Evolutionary conservation across 2,113 vertebrate genomes (phyloP), one percentile per base, ranked within the genome.

Genomic region (Tapirus terrestris): DNA sequence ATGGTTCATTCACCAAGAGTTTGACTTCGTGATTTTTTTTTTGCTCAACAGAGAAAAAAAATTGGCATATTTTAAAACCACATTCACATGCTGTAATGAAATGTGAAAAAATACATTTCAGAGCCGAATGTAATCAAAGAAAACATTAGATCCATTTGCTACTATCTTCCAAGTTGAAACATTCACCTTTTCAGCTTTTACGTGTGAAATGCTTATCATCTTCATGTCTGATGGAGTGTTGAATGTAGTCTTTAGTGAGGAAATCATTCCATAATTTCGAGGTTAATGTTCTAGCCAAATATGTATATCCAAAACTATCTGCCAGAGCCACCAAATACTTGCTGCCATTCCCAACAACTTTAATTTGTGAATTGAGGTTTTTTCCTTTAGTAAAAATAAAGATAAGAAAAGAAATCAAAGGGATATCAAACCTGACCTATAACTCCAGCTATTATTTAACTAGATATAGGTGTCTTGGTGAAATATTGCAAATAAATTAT

Each of bases 181-280:
- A 95, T 39, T 84, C 39, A 91, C 39, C 33, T 18, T 79, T 95
- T 72, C 53, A 93, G 21, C 27, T 87, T 83, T 65, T 77, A 87
- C 61, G 58, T 83, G 23, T 95, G 75, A 91, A 96, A 91, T 95
- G 29, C 48, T 94, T 91, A 82, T 65, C 45, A 82, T 81, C 29
- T 91, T 93, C 48, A 12, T 87, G 45, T 83, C 21, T 51, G 17
- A 83, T 87, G 23, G 94, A 91, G 33, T 91, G 56, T 60, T 91
- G 33, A 93, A 87, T 94, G 63, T 68, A 56, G 72, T 77, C 43
- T 80, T 80, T 75, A 83, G 25, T 60, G 45, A 83, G 43, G 43
- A 84, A 88, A 88, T 68, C 18, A 94, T 53, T 94, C 51, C 18
- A 88, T 81, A 93, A 91, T 93, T 88, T 96, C 61, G 91, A 91